A percentile compares a stretch with the other conserved stretches of the same genome.
These are phyloP conservation scores for Lutjanus campechanus DNA, from an alignment of 2,797 vertebrate species.

Conservation along the genomic window DNA sequence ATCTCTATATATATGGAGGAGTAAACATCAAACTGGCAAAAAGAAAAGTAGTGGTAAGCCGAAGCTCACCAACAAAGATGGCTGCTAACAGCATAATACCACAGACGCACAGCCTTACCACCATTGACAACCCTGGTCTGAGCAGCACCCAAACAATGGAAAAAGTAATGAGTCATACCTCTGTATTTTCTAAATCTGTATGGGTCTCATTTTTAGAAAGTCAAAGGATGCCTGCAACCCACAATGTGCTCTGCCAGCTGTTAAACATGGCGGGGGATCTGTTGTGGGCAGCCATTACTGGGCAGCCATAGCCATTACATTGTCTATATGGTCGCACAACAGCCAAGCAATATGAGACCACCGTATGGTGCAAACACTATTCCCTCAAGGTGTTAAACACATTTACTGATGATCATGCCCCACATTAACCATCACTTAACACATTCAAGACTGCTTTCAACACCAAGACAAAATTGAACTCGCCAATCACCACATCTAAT, in stretches of 20 bases:
- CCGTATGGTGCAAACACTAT: not conserved
- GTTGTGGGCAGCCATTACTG: constrained; percentile 14
- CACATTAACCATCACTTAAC: not conserved
- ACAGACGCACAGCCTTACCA: not conserved
- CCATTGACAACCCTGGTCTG: not conserved
- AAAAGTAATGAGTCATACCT: constrained; percentile 1
- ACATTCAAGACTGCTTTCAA: not conserved
- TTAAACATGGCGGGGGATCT: constrained; percentile 7
- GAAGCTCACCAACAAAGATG: not conserved
- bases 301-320: constrained; percentile 12
- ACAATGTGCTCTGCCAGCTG: not conserved
- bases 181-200: not conserved
- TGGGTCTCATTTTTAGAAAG: constrained; percentile 13
- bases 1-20: not conserved
- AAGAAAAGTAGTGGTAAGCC: not conserved
- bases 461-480: not conserved
- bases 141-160: not conserved
- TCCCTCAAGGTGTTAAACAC: not conserved
- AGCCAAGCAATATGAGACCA: constrained; percentile 7
- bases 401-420: not conserved
- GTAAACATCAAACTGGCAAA: not conserved
- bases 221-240: constrained; percentile 8
- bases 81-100: not conserved
- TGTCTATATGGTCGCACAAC: not conserved
- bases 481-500: not conserved